phyloP scores from a whole-genome alignment of 2,797 vertebrate genomes.

The Phalloptychus januarius region DNA sequence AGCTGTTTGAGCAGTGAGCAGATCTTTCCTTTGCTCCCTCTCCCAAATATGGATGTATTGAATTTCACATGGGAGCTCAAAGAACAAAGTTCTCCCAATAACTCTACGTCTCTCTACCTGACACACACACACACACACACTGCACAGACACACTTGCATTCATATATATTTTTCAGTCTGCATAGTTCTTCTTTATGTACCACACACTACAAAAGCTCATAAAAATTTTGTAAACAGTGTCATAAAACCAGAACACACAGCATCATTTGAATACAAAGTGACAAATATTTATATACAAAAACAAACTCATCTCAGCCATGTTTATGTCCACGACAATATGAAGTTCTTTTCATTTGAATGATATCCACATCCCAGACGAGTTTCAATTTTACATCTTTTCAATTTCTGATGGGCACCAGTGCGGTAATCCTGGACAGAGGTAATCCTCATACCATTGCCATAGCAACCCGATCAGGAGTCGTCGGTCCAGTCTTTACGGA shows the following conservation, averaged over 20 bases:
- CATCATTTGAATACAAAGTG: slow-evolving; percentile 45
- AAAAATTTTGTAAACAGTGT: slow-evolving; percentile 65
- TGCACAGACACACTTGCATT: slow-evolving; percentile 19
- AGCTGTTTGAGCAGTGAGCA: slow-evolving; percentile 36
- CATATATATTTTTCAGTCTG: slow-evolving; percentile 5
- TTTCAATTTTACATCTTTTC: not conserved
- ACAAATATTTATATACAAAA: slow-evolving; percentile 32
- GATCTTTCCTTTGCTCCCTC: slow-evolving; percentile 43
- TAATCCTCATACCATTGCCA: slow-evolving; percentile 62
- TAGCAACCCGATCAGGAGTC: slow-evolving; percentile 84
- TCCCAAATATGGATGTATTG: slow-evolving; percentile 54
- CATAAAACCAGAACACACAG: slow-evolving; percentile 23
- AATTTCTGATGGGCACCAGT: slow-evolving; percentile 10
- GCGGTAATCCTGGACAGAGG: not conserved
- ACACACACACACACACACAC: not conserved
- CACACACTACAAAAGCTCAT: slow-evolving; percentile 38
- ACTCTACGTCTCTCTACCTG: slow-evolving; percentile 19
- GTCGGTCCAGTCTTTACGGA: slow-evolving; percentile 89
- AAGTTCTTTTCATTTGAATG: slow-evolving; percentile 5
- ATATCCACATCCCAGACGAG: not conserved
- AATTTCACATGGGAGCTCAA: slow-evolving; percentile 65
- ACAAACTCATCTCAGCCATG: slow-evolving; percentile 26
- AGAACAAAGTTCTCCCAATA: slow-evolving; percentile 66
- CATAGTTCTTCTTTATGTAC: slow-evolving; percentile 56
- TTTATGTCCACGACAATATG: slow-evolving; percentile 4